phyloP scores from a whole-genome alignment of 1,140 invertebrate genomes.

The Mylabris phalerata region DNA sequence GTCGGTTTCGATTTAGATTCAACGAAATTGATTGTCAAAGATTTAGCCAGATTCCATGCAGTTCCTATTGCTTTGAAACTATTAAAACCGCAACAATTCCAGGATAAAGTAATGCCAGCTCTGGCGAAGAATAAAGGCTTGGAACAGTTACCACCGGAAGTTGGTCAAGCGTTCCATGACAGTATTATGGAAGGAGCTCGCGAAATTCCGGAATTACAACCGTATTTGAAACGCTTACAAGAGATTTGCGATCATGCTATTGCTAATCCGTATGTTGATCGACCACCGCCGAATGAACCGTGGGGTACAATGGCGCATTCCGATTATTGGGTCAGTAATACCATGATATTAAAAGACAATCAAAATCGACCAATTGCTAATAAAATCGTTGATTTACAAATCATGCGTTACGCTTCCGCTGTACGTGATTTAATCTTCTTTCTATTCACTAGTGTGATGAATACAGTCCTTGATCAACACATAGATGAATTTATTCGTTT shows the following conservation, averaged over 20 bases:
- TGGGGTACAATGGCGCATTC: constrained; percentile 50
- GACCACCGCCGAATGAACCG: constrained; percentile 34
- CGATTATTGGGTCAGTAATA: constrained; percentile 60
- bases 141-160: constrained; percentile 31
- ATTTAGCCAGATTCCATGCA: constrained; percentile 52
- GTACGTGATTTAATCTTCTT: constrained; percentile 53
- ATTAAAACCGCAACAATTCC: constrained; percentile 46
- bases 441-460: constrained; percentile 48
- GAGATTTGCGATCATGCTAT: constrained; percentile 18
- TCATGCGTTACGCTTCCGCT: constrained; percentile 47
- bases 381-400: constrained; percentile 60
- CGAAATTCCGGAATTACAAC: constrained; percentile 31
- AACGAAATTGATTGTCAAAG: constrained; percentile 43
- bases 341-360: constrained; percentile 41
- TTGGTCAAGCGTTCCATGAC: constrained; percentile 30
- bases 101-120: constrained; percentile 41
- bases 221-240: constrained; percentile 22
- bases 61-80: constrained; percentile 49
- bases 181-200: constrained; percentile 33
- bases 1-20: constrained; percentile 47
- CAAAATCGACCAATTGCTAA: constrained; percentile 40
- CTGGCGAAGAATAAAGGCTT: constrained; percentile 33
- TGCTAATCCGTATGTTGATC: constrained; percentile 24
- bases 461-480: constrained; percentile 40
- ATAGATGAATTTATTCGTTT: constrained; percentile 45